Evolutionary conservation across 2,888 invertebrate genomes (phyloP), one percentile per base, ranked within the genome.

Genomic region (Entomobrya proxima): DNA sequence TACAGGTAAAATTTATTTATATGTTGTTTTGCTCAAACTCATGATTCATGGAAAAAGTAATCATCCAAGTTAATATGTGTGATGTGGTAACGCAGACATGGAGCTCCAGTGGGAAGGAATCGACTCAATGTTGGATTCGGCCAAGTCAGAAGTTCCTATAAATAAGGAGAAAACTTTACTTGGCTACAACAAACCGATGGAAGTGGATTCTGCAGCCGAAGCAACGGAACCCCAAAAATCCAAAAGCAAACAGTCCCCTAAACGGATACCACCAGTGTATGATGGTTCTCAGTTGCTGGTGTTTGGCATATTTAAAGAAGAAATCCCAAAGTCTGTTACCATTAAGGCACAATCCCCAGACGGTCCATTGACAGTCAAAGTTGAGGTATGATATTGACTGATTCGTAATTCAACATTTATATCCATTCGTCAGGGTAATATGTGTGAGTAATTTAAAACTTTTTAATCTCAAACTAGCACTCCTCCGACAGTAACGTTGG

Each of bases 251-350:
- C 89, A 89, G 47, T 86, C 87, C 15, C 89, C 90, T 2, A 83
- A 85, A 21, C 74, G 88, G 27, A 86, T 90, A n/a, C 89, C 90
- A 6, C 89, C 90, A 44, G 84, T 91, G 37, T 90, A 90, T 82
- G 90, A 91, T 76, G 91, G 90, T 13, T 88, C 88, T 15, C 90
- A 90, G 24, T 37, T 90, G 27, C 55, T 90, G 0, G 87, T 89
- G 2, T 88, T 89, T 76, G 89, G 89, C 18, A 21, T 89, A 11
- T 90, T 90, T 58, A 11, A 67, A 32, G 72, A 78, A 9, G 55
- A 83, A 35, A 74, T 67, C 40, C 89, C 89, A 1, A 82, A 79
- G 15, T 85, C 86, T 18, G 88, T 86, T 1, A 78, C 37, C 0
- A 87, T 90, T 55, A 86, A 86, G 21, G 90, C 88, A 9, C 86